These are phyloP conservation scores for Polypterus bichir DNA, from an alignment of 2,113 vertebrate species.

Conservation along the genomic window DNA sequence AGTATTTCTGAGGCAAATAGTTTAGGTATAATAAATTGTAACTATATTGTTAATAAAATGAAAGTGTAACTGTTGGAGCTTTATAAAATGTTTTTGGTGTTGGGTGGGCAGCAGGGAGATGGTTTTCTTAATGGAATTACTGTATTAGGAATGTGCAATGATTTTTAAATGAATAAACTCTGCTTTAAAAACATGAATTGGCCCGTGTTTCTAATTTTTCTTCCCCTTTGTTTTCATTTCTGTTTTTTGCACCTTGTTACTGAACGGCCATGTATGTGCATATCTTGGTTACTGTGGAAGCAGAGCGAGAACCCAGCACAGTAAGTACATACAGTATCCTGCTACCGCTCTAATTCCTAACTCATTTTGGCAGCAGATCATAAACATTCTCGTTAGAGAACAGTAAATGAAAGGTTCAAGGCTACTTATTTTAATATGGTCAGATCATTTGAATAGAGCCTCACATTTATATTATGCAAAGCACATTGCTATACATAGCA, in stretches of 20 bases:
- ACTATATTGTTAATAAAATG: slow-evolving; percentile 57
- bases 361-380: background rate
- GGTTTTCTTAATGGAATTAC: slow-evolving; percentile 50
- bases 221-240: slow-evolving; percentile 55
- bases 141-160: slow-evolving; percentile 76
- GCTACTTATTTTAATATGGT: no score
- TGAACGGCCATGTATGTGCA: slow-evolving; percentile 67
- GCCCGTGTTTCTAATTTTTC: slow-evolving; percentile 71
- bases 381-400: background rate
- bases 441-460: no score
- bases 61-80: slow-evolving; percentile 44
- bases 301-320: slow-evolving; percentile 86
- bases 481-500: no score
- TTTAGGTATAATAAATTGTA: slow-evolving; percentile 62
- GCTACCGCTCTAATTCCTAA: slow-evolving; percentile 15
- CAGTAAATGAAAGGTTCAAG: background rate
- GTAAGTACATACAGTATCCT: slow-evolving; percentile 65
- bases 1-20: slow-evolving; percentile 50
- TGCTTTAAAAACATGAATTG: slow-evolving; percentile 63
- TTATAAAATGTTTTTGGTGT: no score
- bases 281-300: slow-evolving; percentile 68
- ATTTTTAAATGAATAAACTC: slow-evolving; percentile 68
- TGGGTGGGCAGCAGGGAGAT: no score
- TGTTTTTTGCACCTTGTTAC: slow-evolving; percentile 68
- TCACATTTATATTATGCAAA: no score